Evolutionary conservation across 2,797 vertebrate genomes (phyloP).

Genomic region (Coccyzus lansbergi): DNA sequence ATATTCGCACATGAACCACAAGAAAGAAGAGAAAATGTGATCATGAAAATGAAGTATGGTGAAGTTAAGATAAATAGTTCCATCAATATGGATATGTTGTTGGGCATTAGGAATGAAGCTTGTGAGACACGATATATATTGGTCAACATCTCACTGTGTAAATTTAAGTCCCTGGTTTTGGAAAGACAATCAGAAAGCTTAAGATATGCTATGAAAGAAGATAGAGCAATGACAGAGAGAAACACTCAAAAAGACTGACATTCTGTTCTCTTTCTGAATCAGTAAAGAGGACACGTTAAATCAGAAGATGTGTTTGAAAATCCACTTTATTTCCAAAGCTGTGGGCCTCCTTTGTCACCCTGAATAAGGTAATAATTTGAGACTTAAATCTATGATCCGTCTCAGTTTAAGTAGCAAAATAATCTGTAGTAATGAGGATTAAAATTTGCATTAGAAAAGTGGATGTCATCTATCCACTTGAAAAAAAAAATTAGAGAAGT

Average conservation of each 20-base stretch:
- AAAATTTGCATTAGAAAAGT: background rate
- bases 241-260: background rate
- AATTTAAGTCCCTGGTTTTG: background rate
- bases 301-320: background rate
- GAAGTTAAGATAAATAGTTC: background rate
- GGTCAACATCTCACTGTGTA: background rate
- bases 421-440: background rate
- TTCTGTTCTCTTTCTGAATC: background rate
- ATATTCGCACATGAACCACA: background rate
- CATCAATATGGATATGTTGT: background rate
- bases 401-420: background rate
- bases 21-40: background rate
- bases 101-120: background rate
- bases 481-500: background rate
- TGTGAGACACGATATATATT: background rate
- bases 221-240: background rate
- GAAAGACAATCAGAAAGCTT: background rate
- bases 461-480: background rate
- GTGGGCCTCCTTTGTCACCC: background rate
- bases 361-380: background rate
- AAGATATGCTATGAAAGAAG: background rate
- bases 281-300: background rate
- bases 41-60: background rate
- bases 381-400: background rate
- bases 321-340: background rate